Conservation (phyloP, 2,113 vertebrate species). For the Nothocercus julius region DNA sequence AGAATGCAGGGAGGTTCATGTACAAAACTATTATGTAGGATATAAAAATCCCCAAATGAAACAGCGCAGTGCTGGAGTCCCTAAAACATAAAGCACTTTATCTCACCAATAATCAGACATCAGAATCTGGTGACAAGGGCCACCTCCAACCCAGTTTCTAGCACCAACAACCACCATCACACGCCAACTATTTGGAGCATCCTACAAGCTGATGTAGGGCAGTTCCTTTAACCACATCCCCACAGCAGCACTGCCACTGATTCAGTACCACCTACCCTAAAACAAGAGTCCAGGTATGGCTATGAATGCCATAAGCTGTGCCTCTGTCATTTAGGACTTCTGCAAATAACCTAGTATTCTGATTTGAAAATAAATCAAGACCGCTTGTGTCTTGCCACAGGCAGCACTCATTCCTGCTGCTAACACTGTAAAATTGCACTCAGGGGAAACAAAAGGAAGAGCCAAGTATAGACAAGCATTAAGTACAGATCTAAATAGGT, state of each 20-base stretch:
- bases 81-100: neutral
- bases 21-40: neutral
- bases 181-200: neutral
- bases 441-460: constrained; percentile 42
- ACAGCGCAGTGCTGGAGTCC: neutral
- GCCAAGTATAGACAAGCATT: constrained; percentile 16
- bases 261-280: neutral
- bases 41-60: neutral
- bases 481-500: constrained; percentile 4
- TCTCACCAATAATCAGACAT: neutral
- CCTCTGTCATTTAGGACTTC: neutral
- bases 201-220: neutral
- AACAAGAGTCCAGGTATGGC: neutral
- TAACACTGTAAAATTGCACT: neutral
- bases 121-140: neutral
- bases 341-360: neutral
- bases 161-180: neutral
- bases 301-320: neutral
- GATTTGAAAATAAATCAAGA: neutral
- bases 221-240: neutral
- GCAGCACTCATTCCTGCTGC: neutral
- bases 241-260: neutral
- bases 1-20: neutral
- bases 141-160: neutral
- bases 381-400: neutral